Evolutionary conservation across 2,888 invertebrate genomes (phyloP), one percentile per base, ranked within the genome.

Genomic region (Alloplasta piceator): DNA sequence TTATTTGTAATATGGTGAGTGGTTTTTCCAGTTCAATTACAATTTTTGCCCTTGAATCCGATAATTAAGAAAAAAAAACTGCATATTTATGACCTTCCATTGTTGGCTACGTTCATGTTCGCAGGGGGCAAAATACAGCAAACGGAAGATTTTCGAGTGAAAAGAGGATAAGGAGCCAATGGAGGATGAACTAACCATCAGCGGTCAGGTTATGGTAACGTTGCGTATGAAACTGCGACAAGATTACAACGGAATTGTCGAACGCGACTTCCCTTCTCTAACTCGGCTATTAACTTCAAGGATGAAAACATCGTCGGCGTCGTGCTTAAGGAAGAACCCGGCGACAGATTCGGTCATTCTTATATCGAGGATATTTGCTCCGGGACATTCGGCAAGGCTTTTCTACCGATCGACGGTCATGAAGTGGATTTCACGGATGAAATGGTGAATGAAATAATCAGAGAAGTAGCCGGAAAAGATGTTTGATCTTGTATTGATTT

Each of bases 281-380:
- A 88, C 84, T 85, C 84, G 85, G 81, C 73, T 85, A 73, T 61
- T 72, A n/a, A 60, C 83, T 90, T 90, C 86, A 87, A 91, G 91
- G 91, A 91, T 87, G 91, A 91, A 87, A 90, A 89, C 85, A 89
- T 90, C 86, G 90, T 90, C 82, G 90, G 89, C 82, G 88, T 90
- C 83, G 89, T 90, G 81, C 87, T 91, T 81, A 91, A 91, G 78
- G 91, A 90, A 86, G 90, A 91, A 87, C 87, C 89, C 68, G 88
- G 87, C 70, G 90, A 88, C 82, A 89, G 87, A 87, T 89, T 90
- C 60, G 87, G 88, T 84, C 84, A 78, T 16, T 52, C 89, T n/a
- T 91, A 91, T 87, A 91, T 91, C 89, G 91, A 92, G 85, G 91
- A 91, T 84, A 91, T 91, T 82, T 91, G 91, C 82, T 88, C 90